phyloP scores from a whole-genome alignment of 2,888 invertebrate species.

The Meiosimyza decipiens region DNA sequence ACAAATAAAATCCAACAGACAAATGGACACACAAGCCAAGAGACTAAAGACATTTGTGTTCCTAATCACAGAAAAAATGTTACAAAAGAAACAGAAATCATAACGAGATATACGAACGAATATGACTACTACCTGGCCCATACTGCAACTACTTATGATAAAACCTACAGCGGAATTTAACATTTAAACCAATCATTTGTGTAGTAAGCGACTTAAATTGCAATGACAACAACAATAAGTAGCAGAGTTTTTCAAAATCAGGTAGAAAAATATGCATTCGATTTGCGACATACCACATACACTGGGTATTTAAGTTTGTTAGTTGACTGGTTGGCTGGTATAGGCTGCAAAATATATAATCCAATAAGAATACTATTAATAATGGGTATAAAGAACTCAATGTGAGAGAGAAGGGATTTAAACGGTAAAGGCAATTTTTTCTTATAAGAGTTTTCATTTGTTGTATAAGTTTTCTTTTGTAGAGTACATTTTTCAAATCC shows the following conservation, averaged over 20 bases:
- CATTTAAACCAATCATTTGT: slow-evolving; percentile 22
- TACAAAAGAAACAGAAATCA: slow-evolving; percentile 30
- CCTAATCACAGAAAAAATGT: slow-evolving; percentile 31
- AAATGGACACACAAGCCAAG: neutral
- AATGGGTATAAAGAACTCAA: no score
- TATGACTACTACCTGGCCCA: neutral
- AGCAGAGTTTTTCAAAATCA: neutral
- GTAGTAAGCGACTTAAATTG: slow-evolving; percentile 31
- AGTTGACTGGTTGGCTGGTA: neutral
- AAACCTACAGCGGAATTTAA: no score
- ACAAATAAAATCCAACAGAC: slow-evolving; percentile 2
- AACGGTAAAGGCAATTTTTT: no score
- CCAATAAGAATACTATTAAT: slow-evolving; percentile 22
- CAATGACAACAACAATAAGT: neutral
- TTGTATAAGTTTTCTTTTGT: no score
- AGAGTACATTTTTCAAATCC: no score
- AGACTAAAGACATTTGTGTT: slow-evolving; percentile 22
- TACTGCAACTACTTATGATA: no score
- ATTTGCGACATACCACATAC: neutral
- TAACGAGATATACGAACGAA: slow-evolving; percentile 6
- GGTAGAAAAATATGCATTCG: slow-evolving; percentile 16
- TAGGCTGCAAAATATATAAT: slow-evolving; percentile 11
- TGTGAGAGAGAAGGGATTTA: no score
- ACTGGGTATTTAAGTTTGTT: neutral
- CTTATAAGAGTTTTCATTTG: no score